These are phyloP conservation scores for Hylomyscus alleni DNA, from an alignment of 2,797 vertebrate genomes.

Conservation along the genomic window DNA sequence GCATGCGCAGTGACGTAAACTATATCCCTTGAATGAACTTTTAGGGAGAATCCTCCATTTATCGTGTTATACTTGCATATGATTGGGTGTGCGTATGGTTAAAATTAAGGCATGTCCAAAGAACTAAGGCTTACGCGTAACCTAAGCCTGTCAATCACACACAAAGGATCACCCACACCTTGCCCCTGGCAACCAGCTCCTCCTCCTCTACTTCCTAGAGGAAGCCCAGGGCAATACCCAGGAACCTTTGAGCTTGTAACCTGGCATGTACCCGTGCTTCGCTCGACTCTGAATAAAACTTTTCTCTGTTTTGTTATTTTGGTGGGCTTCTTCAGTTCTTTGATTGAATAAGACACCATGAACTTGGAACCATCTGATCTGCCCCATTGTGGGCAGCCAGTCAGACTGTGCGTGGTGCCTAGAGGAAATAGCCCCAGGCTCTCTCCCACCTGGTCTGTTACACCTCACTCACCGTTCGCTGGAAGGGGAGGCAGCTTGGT, in stretches of 20 bases:
- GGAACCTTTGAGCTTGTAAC: too few relatives aligned
- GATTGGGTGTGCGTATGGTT: not conserved
- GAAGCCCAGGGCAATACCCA: not conserved
- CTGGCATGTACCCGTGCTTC: not conserved
- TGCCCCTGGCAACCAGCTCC: not conserved
- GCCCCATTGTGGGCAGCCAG: not conserved
- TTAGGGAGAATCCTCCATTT: not conserved
- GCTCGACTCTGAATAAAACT: not conserved
- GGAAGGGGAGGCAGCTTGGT: constrained; percentile 98
- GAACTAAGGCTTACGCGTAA: not conserved
- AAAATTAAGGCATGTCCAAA: not conserved
- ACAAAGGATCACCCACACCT: not conserved
- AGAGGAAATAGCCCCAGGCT: not conserved
- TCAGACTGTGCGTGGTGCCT: not conserved
- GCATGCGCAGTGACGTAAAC: not conserved
- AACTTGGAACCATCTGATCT: not conserved
- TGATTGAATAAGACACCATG: not conserved
- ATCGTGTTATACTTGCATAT: not conserved
- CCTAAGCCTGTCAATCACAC: not conserved
- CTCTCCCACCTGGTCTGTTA: rapidly evolving
- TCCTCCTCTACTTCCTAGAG: not conserved
- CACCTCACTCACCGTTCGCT: constrained; percentile 92
- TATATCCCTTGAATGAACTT: not conserved
- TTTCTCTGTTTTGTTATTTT: not conserved
- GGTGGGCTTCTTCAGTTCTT: not conserved